Base-by-base conservation (phyloP, 1,140 invertebrate genomes). In the Zaprionus vittiger region DNA sequence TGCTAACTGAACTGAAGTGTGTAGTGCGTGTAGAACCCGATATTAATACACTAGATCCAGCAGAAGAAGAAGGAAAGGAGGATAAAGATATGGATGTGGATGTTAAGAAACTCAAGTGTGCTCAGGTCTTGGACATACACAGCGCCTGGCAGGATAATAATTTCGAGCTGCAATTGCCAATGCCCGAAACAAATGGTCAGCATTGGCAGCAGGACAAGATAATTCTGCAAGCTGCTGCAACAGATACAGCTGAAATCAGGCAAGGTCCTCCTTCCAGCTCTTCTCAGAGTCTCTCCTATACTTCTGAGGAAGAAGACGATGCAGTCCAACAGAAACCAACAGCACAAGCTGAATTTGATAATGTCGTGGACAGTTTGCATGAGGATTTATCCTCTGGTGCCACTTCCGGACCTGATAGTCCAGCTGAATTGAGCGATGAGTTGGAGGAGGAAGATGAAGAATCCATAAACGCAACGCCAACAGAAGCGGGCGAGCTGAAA, bases 391-490 rank as follows among this genome's bases (percentile, higher is more conserved):
- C 96, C 15, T 97, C 97, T 0, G 97, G 97, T 26, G 96, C 96
- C 82, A 98, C 97, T 9, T 97, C 97, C 11, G 97, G 97, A 1
- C 97, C 97, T 0, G 97, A 98, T 81, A 97, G 96, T 92, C 96
- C 97, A 2, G 93, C 93, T 26, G 94, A 95, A 73, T 96, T 96
- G 85, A 96, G 96, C 9, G 93, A 94, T 69, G 94, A 95, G 14
- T 11, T 57, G 2, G 70, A 56, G n/a, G 41, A 17, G n/a, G 41
- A 17, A 47, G 41, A 47, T 7, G n/a, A 17, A 9, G n/a, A 17
- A 4, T 17, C n/a, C n/a, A 9, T 47, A 11, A 47, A 47, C n/a
- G 41, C n/a, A 47, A 1, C 20, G 47, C 9, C 11, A 22, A 24
- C 47, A 47, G n/a, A 17, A 47, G 6, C n/a, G 2, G n/a, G 6